Percentiles rank a stretch among this genome's conserved stretches.
These are phyloP conservation scores for Tinamus guttatus DNA, from an alignment of 2,113 vertebrate species.

Conservation along the genomic window DNA sequence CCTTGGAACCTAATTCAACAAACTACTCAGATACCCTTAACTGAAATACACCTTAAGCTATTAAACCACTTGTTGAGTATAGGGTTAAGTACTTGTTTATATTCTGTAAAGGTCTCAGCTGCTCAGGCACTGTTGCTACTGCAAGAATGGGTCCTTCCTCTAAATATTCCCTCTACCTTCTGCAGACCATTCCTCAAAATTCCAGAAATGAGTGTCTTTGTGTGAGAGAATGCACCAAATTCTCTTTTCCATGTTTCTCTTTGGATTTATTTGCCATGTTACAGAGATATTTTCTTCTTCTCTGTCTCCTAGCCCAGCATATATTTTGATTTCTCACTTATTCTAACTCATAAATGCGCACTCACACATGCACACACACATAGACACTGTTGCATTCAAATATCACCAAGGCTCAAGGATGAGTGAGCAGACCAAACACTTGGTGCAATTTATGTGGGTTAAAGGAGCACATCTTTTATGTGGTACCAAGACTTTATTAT, in stretches of 20 bases:
- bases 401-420: neutral
- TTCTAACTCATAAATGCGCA: neutral
- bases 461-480: neutral
- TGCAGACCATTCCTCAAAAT: neutral
- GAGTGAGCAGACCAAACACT: neutral
- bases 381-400: neutral
- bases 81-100: neutral
- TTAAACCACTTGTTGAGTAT: neutral
- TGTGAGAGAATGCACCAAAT: neutral
- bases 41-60: neutral
- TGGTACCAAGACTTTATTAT: neutral
- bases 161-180: neutral
- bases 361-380: neutral
- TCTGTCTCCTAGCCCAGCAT: neutral
- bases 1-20: neutral
- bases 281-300: neutral
- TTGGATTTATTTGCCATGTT: neutral
- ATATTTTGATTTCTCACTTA: neutral
- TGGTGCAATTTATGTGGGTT: neutral
- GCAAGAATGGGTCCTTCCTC: neutral
- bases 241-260: neutral
- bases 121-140: too few relatives aligned
- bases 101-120: neutral
- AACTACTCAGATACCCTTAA: neutral
- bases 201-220: neutral